Evolutionary conservation across 1,140 invertebrate genomes (phyloP).

Genomic region (Chelonus insularis): DNA sequence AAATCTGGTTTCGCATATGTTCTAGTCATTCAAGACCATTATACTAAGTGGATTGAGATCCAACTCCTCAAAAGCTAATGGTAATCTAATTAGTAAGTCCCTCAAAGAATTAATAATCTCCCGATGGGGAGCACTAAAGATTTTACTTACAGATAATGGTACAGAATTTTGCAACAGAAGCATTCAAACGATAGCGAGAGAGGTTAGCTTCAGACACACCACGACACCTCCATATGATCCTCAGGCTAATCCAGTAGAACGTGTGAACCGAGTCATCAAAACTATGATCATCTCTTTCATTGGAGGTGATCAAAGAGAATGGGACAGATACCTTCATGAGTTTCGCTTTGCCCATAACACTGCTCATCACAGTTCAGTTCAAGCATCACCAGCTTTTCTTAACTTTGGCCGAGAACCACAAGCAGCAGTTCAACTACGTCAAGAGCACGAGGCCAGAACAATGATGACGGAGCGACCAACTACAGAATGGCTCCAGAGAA

Average conservation of each 20-base stretch:
- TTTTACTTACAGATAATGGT: conserved; percentile 53
- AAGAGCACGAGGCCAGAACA: neutral
- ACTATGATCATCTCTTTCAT: neutral
- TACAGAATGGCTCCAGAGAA: conserved; percentile 21
- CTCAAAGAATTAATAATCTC: conserved; percentile 41
- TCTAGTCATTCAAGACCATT: conserved; percentile 48
- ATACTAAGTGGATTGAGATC: conserved; percentile 44
- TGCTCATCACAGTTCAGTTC: conserved; percentile 17
- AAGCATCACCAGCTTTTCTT: conserved; percentile 19
- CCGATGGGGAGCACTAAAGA: conserved; percentile 40
- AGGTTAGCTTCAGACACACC: conserved; percentile 33
- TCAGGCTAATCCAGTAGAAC: conserved; percentile 46
- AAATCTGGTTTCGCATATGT: conserved; percentile 45
- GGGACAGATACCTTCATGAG: neutral
- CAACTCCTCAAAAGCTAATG: conserved; percentile 36
- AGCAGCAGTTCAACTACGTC: neutral
- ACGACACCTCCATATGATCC: conserved; percentile 48
- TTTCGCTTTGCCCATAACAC: neutral
- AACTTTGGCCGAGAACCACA: conserved; percentile 19
- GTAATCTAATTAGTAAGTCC: conserved; percentile 27
- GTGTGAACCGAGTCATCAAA: conserved; percentile 34
- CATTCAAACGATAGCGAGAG: neutral
- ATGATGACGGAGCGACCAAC: neutral
- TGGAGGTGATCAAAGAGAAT: neutral
- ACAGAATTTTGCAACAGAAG: conserved; percentile 45